Evolutionary conservation across 2,113 vertebrate genomes (phyloP), one percentile per base, ranked within the genome.

Genomic region (Serilophus lunatus): DNA sequence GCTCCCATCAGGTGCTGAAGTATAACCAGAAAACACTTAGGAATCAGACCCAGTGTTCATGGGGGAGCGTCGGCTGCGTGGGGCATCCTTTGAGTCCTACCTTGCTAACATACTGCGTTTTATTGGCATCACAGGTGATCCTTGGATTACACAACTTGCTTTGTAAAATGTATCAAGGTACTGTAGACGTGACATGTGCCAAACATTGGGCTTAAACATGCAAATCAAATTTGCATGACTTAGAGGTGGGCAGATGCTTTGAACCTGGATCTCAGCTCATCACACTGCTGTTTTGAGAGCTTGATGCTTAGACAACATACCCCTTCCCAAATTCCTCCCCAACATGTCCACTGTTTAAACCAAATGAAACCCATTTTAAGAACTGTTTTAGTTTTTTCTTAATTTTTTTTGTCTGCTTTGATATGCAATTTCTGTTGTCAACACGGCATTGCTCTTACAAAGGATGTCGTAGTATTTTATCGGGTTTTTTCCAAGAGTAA

Each of bases 221-320:
- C 96, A 97, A 95, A 96, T 96, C 75, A 86, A 91, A 93, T 96
- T 96, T 94, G 95, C 94, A 96, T 94, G 96, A 93, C 72, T 75
- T 88, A 61, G 92, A 97, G 94, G 95, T 96, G 95, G 95, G 92
- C 93, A 94, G 90, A 92, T 93, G 95, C 89, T 94, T 94, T 87
- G 74, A 82, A 80, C 86, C 70, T 84, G 85, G 84, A 92, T 92
- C 86, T 78, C 81, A 85, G 90, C 85, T 91, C 95, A 92, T 96
- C 87, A 90, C 74, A 88, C 93, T 95, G 92, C 94, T 95, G 57
- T 91, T 96, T 90, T 60, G 69, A 92, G 71, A 86, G 86, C 91
- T 93, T 97, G 87, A 78, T 91, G 93, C 91, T 95, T 86, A 60
- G 82, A 96, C 35, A 78, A 96, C 90, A 96, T 95, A 61, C 61